A percentile compares a stretch with the other conserved stretches of the same genome.
These are phyloP conservation scores for Pseudomyrmex concolor DNA, from an alignment of 1,140 invertebrate species.

Conservation along the genomic window DNA sequence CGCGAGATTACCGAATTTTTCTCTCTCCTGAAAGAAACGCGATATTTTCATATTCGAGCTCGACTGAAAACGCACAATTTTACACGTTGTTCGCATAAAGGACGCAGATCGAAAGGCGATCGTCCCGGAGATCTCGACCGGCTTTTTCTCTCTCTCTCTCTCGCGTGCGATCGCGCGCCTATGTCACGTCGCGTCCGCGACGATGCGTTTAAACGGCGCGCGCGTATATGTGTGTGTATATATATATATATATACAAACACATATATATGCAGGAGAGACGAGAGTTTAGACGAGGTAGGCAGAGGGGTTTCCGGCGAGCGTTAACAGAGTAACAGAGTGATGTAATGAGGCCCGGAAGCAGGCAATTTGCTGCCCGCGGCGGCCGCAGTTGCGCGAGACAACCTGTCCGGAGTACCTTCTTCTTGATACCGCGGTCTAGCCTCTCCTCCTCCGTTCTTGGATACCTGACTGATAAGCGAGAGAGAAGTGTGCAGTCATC, in stretches of 20 bases:
- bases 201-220: constrained; percentile 77
- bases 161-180: constrained; percentile 71
- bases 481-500: constrained; percentile 17
- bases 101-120: neutral
- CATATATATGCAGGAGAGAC: constrained; percentile 75
- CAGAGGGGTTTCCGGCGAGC: constrained; percentile 85
- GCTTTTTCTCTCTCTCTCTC: constrained; percentile 66
- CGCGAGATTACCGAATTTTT: too few species aligned
- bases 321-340: constrained; percentile 86
- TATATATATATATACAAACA: constrained; percentile 68
- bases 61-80: too few species aligned
- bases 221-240: neutral
- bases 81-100: too few species aligned
- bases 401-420: constrained; percentile 81
- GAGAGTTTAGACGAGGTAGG: constrained; percentile 82
- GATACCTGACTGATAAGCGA: constrained; percentile 27
- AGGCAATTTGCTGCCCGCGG: constrained; percentile 84
- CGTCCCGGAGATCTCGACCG: constrained; percentile 36
- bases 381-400: constrained; percentile 83
- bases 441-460: constrained; percentile 52
- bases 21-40: too few species aligned
- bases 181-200: constrained; percentile 68
- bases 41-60: too few species aligned
- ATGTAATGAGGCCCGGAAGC: constrained; percentile 86
- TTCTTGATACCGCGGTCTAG: constrained; percentile 78